These are phyloP conservation scores for Gryon sp. DNA, from an alignment of 1,140 invertebrate genomes.

Conservation along the genomic window DNA sequence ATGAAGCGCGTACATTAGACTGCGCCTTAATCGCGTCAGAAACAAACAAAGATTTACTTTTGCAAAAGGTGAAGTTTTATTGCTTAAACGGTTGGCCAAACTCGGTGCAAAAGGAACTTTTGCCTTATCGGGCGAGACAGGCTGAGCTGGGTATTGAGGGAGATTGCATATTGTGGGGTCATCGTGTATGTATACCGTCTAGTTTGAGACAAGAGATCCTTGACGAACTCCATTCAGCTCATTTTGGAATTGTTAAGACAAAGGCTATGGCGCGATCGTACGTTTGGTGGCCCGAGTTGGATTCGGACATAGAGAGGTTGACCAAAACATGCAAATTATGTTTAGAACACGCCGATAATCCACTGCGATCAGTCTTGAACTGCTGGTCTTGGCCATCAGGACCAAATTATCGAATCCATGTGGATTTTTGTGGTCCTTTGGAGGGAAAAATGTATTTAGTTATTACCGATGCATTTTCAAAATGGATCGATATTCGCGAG, in stretches of 20 bases:
- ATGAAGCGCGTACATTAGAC: slow-evolving; percentile 13
- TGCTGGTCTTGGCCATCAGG: slow-evolving; percentile 60
- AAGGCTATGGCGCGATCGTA: slow-evolving; percentile 71
- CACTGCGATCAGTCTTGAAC: slow-evolving; percentile 58
- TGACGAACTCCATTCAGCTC: slow-evolving; percentile 73
- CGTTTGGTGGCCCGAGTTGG: slow-evolving; percentile 58
- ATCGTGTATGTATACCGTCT: slow-evolving; percentile 26
- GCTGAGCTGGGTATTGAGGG: too few relatives aligned
- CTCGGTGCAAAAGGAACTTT: too few relatives aligned
- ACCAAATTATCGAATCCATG: slow-evolving; percentile 64
- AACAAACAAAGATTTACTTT: slow-evolving; percentile 1
- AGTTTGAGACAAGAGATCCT: slow-evolving; percentile 46
- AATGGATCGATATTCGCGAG: slow-evolving; percentile 64
- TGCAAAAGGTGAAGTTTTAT: slow-evolving; percentile 5
- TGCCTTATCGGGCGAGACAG: too few relatives aligned
- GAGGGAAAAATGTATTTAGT: slow-evolving; percentile 64
- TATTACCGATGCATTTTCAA: slow-evolving; percentile 62
- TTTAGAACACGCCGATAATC: slow-evolving; percentile 56
- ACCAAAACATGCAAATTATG: slow-evolving; percentile 45
- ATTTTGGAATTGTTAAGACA: slow-evolving; percentile 78
- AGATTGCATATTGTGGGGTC: slow-evolving; percentile 36
- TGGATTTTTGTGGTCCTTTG: slow-evolving; percentile 68
- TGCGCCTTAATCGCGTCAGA: slow-evolving; percentile 4
- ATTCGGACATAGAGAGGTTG: slow-evolving; percentile 48
- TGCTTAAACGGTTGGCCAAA: slow-evolving; percentile 17